phyloP scores from a whole-genome alignment of 2,888 invertebrate genomes.

The Synanthedon myopaeformis region DNA sequence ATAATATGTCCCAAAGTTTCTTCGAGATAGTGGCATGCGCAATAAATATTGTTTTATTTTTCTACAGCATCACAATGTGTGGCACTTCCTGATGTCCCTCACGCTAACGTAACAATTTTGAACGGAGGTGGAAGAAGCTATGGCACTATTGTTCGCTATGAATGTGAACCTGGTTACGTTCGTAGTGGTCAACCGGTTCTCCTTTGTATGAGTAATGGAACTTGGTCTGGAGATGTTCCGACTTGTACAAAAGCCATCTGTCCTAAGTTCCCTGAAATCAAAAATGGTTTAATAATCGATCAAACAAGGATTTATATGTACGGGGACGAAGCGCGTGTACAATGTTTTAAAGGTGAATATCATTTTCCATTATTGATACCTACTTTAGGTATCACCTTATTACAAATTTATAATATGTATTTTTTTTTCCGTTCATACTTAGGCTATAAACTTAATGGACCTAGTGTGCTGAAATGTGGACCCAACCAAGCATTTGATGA shows the following conservation, averaged over 20 bases:
- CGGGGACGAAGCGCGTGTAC: constrained; percentile 91
- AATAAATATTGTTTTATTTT: neutral
- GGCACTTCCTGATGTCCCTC: constrained; percentile 85
- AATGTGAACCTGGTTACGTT: constrained; percentile 92
- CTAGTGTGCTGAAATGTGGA: constrained; percentile 86
- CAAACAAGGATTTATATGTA: constrained; percentile 80
- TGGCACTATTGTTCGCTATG: constrained; percentile 92
- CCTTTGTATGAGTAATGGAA: constrained; percentile 94
- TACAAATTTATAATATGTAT: neutral
- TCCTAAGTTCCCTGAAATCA: constrained; percentile 81
- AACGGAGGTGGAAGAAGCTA: constrained; percentile 94
- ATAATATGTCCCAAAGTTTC: no score
- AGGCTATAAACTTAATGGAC: constrained; percentile 88
- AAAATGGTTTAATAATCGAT: constrained; percentile 90
- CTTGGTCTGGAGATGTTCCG: constrained; percentile 93
- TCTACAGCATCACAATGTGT: constrained; percentile 88
- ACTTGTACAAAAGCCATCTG: constrained; percentile 84
- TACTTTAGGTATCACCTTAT: neutral
- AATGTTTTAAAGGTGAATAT: constrained; percentile 79
- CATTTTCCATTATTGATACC: neutral
- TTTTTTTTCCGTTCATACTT: constrained; percentile 5
- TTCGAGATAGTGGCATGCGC: no score
- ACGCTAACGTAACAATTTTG: constrained; percentile 86
- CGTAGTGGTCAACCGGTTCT: constrained; percentile 90
- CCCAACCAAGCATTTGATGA: constrained; percentile 85